phyloP scores from a whole-genome alignment of 2,113 vertebrate species.

The Numida meleagris region DNA sequence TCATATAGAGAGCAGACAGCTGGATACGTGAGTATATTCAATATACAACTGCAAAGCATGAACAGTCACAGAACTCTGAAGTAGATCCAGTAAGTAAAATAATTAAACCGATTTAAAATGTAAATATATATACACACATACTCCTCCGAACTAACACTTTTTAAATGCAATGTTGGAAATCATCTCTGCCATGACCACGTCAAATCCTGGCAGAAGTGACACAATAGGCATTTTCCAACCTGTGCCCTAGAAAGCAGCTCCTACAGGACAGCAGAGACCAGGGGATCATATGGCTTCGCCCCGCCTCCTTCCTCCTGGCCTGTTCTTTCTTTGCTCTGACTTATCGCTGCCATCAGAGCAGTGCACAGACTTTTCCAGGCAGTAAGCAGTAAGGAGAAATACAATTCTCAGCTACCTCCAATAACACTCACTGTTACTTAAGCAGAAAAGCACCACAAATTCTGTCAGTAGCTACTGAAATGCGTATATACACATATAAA shows the following conservation, averaged over 20 bases:
- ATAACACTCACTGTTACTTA: not conserved
- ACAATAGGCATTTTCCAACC: not conserved
- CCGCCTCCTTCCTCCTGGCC: not conserved
- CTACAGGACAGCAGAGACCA: not conserved
- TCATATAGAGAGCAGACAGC: not conserved
- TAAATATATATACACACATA: not conserved
- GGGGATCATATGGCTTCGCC: not conserved
- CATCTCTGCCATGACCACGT: not conserved
- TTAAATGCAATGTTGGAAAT: not conserved
- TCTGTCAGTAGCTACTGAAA: not conserved
- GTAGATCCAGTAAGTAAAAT: not conserved
- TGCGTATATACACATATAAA: rapidly evolving
- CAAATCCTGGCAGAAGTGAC: not conserved
- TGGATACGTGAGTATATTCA: not conserved
- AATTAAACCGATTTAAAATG: not conserved
- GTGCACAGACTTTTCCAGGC: not conserved
- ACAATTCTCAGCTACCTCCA: not conserved
- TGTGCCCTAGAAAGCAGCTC: not conserved
- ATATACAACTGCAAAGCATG: not conserved
- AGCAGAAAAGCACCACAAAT: not conserved
- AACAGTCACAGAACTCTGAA: not conserved
- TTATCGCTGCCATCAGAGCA: slow-evolving; percentile 26
- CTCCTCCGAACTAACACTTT: not conserved
- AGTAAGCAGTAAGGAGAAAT: not conserved
- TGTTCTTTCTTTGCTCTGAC: not conserved